Evolutionary conservation across 2,797 vertebrate genomes (phyloP).

Genomic region (Tachyglossus aculeatus): DNA sequence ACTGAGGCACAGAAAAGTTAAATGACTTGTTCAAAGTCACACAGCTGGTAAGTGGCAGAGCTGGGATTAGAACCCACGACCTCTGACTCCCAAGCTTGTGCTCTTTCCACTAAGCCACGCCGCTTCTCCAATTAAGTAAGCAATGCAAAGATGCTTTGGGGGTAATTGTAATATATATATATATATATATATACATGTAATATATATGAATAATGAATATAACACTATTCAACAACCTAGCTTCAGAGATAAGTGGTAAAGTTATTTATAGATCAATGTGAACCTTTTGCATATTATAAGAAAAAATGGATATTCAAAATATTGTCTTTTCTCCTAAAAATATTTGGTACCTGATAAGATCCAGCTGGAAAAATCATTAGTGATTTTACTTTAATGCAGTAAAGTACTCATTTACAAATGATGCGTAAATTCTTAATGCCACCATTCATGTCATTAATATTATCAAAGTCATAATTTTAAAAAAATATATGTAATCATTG

Average conservation of each 20-base stretch:
- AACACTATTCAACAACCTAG: neutral
- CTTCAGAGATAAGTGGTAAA: neutral
- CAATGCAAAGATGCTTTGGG: too few relatives aligned
- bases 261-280: neutral
- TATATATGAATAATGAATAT: too few relatives aligned
- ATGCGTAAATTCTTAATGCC: neutral
- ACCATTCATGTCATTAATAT: neutral
- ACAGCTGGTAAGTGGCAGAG: too few relatives aligned
- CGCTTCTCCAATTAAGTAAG: too few relatives aligned
- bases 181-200: too few relatives aligned
- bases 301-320: neutral
- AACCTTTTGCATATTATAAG: neutral
- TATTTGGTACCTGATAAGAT: neutral
- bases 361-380: neutral
- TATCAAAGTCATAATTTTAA: neutral
- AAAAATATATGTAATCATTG: fast-evolving
- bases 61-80: too few relatives aligned
- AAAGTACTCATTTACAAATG: fast-evolving
- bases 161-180: too few relatives aligned
- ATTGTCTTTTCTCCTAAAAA: neutral
- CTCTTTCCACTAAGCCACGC: too few relatives aligned
- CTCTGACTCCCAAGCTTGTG: too few relatives aligned
- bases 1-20: too few relatives aligned
- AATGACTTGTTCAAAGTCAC: too few relatives aligned
- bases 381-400: neutral